Percentiles rank a stretch among this genome's conserved stretches.
phyloP scores from a whole-genome alignment of 2,888 invertebrate species.

The Agapetus fuscipes region DNA sequence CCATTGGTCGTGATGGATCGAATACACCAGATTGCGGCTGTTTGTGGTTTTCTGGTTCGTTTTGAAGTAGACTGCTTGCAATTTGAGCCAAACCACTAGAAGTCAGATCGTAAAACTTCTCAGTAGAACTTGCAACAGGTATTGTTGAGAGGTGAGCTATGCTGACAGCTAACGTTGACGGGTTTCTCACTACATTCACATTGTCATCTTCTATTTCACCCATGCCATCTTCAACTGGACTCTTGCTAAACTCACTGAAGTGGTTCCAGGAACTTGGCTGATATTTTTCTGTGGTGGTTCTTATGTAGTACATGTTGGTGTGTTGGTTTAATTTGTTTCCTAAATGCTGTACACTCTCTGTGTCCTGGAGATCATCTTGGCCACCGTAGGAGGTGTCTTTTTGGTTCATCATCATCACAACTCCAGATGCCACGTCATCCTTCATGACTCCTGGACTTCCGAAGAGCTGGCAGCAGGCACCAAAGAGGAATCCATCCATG shows the following conservation, averaged over 20 bases:
- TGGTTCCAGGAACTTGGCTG: too few relatives aligned
- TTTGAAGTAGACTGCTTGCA: slow-evolving; percentile 27
- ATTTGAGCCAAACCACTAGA: slow-evolving; percentile 26
- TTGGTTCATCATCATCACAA: slow-evolving; percentile 10
- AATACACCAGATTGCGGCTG: not conserved
- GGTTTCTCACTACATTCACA: slow-evolving; percentile 11
- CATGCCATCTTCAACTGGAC: slow-evolving; percentile 5
- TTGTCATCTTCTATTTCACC: slow-evolving; percentile 8
- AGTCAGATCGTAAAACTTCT: slow-evolving; percentile 15
- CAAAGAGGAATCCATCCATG: slow-evolving; percentile 88
- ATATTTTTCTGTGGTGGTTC: slow-evolving; percentile 5
- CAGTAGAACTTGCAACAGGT: slow-evolving; percentile 9
- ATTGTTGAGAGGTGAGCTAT: slow-evolving; percentile 6
- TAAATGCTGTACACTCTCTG: slow-evolving; percentile 3
- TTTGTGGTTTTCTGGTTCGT: slow-evolving; percentile 2
- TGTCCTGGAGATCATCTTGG: slow-evolving; percentile 1
- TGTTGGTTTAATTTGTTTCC: slow-evolving; percentile 4
- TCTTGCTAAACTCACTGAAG: slow-evolving; percentile 3
- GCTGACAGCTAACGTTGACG: slow-evolving; percentile 16
- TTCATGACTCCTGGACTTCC: slow-evolving; percentile 31
- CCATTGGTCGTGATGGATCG: not conserved
- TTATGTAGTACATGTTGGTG: slow-evolving; percentile 8
- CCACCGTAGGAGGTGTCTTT: not conserved
- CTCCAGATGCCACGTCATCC: slow-evolving; percentile 14
- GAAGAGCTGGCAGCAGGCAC: slow-evolving; percentile 78